phyloP scores from a whole-genome alignment of 2,888 invertebrate species.

The Erebia ligea region DNA sequence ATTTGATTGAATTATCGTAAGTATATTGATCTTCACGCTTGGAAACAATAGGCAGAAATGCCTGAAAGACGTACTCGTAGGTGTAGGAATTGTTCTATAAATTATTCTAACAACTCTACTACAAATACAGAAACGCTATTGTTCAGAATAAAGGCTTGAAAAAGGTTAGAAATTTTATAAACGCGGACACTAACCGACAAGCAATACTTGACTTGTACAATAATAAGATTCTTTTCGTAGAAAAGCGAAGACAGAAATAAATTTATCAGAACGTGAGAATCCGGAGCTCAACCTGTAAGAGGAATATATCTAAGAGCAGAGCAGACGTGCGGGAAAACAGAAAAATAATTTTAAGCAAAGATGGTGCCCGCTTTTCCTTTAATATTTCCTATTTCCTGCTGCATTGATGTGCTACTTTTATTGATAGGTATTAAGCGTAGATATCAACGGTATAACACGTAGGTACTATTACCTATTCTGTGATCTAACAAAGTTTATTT shows the following conservation, averaged over 20 bases:
- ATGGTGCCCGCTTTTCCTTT: conserved; percentile 28
- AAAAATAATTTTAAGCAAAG: conserved; percentile 37
- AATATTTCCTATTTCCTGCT: conserved; percentile 27
- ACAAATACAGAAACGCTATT: conserved; percentile 12
- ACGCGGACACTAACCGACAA: conserved; percentile 30
- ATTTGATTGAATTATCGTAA: no score
- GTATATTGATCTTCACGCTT: not conserved
- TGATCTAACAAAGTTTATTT: no score
- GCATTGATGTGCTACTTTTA: conserved; percentile 27
- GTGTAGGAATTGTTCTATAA: not conserved
- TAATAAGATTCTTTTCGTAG: conserved; percentile 39
- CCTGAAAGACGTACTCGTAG: no score
- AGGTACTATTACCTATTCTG: no score
- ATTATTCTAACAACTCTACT: conserved; percentile 4
- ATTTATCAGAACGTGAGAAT: conserved; percentile 41
- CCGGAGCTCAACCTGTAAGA: conserved; percentile 35
- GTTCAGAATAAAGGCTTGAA: not conserved
- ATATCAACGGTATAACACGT: not conserved
- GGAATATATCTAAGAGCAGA: conserved; percentile 32
- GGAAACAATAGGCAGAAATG: no score
- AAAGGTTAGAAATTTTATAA: conserved; percentile 22
- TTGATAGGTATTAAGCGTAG: conserved; percentile 15
- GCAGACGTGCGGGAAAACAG: conserved; percentile 32
- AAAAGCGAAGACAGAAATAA: conserved; percentile 39
- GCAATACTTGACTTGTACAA: conserved; percentile 34